phyloP scores from a whole-genome alignment of 2,113 vertebrate genomes.

The Mesoclemmys tuberculata region DNA sequence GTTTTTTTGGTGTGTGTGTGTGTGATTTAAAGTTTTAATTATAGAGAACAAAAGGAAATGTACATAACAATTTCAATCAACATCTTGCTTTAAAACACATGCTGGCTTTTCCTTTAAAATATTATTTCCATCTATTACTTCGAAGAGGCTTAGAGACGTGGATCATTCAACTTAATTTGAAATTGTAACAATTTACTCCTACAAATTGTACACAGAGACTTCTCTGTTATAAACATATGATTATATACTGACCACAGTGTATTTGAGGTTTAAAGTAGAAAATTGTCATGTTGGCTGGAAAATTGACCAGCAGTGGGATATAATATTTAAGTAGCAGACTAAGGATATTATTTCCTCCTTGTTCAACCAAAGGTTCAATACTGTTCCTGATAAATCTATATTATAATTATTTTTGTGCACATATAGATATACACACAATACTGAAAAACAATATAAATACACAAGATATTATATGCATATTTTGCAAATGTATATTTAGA shows the following conservation, averaged over 20 bases:
- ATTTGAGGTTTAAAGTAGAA: not conserved
- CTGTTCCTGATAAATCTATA: not conserved
- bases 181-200: not conserved
- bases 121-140: not conserved
- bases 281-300: not conserved
- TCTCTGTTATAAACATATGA: not conserved
- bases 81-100: not conserved
- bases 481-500: not conserved
- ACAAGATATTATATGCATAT: not conserved
- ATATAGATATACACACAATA: not conserved
- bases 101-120: not conserved
- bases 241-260: not conserved
- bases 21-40: not conserved
- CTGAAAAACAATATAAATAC: not conserved
- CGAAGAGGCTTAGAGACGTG: not conserved
- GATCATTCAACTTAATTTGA: not conserved
- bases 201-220: not conserved
- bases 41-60: not conserved
- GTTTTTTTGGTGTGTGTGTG: not conserved
- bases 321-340: not conserved
- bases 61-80: not conserved
- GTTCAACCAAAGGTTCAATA: not conserved
- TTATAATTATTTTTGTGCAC: not conserved
- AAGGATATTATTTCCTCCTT: not conserved
- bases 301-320: not conserved